Percentiles rank a stretch among this genome's conserved stretches.
These are phyloP conservation scores for Henricia sp. DNA, from an alignment of 53 echinoderm and acorn worm species.

Conservation along the genomic window DNA sequence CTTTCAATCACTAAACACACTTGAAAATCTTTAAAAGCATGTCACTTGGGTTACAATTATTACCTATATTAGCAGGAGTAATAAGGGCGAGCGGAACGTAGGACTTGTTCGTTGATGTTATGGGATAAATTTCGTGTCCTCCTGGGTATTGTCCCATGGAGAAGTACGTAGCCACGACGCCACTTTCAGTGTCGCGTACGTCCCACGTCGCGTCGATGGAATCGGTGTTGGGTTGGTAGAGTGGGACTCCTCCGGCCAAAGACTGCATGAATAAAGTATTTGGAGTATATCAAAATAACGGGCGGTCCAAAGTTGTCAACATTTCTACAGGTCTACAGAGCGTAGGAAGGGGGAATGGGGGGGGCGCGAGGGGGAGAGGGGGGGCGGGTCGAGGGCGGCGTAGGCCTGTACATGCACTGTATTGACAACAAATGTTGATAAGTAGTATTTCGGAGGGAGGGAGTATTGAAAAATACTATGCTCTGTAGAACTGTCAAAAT, in stretches of 20 bases:
- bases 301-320: too few species aligned
- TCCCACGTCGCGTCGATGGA: constrained; percentile 37
- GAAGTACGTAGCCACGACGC: neutral
- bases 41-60: neutral
- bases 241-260: neutral
- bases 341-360: too few species aligned
- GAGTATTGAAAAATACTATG: too few species aligned
- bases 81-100: constrained; percentile 16
- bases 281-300: too few species aligned
- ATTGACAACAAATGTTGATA: too few species aligned
- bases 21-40: neutral
- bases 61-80: constrained; percentile 19
- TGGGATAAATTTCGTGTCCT: constrained; percentile 4
- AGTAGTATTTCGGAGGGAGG: too few species aligned
- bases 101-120: neutral
- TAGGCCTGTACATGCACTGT: too few species aligned
- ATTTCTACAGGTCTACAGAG: too few species aligned
- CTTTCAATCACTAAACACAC: neutral
- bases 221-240: constrained; percentile 10
- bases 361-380: too few species aligned
- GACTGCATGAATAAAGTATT: too few species aligned
- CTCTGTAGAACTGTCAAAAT: too few species aligned
- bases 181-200: neutral
- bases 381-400: too few species aligned
- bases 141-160: constrained; percentile 42